Base-by-base conservation (phyloP, 2,797 vertebrate species). In the Alectoris magna region DNA sequence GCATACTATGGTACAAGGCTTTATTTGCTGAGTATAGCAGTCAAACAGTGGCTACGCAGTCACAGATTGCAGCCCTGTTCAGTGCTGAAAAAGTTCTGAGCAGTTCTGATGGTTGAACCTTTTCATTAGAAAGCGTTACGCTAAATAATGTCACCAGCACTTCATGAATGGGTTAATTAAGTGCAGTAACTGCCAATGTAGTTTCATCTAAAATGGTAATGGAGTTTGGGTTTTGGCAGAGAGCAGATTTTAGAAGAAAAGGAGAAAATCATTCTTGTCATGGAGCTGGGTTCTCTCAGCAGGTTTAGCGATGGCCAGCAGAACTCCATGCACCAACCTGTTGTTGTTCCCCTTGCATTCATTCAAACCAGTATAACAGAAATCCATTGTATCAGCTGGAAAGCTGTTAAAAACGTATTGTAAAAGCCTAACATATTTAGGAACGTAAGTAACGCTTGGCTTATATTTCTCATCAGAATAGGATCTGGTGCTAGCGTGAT, bases 401-500 rank as follows among this genome's bases (percentile, higher is more conserved):
- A 44, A 66, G 49, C n/a, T 64, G n/a, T 62, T 92, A 81, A 89
- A 90, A 36, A 43, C 49, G 8, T 39, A 24, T 9, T 55, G 53
- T 34, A 79, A 92, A 71, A 84, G 67, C 48, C 34, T 67, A 71
- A 43, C 29, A 4, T n/a, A 46, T 88, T 84, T 73, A 68, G 74
- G 83, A 89, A 78, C 46, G 62, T 8, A 78, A 91, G 81, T 86
- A 93, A 90, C n/a, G 16, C 56, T 78, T 78, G 76, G 73, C 76
- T 90, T 91, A 44, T 71, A 93, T 81, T 88, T 76, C 68, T 88
- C 60, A 77, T 92, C 89, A 91, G 86, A 71, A 74, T 21, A 43
- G 76, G 44, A 86, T 88, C 44, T 6, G 43, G 64, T 94, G 91
- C 68, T 74, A 86, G 76, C 53, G 71, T 95, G 91, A 95, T 92